Conservation (phyloP, 1,140 invertebrate species). For the Paramacrobiotus metropolitanus region DNA sequence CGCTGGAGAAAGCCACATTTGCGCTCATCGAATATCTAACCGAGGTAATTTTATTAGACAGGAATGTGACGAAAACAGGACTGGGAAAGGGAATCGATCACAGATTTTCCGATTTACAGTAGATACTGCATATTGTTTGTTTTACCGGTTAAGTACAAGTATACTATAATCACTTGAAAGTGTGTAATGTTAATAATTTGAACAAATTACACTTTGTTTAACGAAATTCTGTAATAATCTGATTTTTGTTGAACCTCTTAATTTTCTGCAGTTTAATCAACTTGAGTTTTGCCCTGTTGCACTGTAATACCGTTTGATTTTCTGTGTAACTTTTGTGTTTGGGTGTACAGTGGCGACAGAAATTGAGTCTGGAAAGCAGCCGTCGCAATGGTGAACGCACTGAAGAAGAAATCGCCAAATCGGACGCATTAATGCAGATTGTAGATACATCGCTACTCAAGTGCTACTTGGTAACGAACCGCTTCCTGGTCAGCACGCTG, state of each 20-base stretch:
- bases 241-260: no score
- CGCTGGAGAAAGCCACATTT: slow-evolving; percentile 61
- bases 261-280: no score
- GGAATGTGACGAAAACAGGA: not conserved
- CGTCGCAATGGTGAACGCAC: slow-evolving; percentile 11
- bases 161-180: no score
- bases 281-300: no score
- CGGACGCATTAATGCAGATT: slow-evolving; percentile 37
- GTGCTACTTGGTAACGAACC: slow-evolving; percentile 87
- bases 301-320: no score
- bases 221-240: no score
- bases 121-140: no score
- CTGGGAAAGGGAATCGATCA: no score
- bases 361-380: slow-evolving; percentile 24
- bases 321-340: no score
- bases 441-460: slow-evolving; percentile 88
- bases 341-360: slow-evolving; percentile 19
- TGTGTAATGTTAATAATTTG: no score
- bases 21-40: slow-evolving; percentile 71
- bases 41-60: slow-evolving; percentile 31
- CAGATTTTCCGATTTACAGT: no score
- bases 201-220: no score
- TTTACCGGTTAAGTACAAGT: not conserved
- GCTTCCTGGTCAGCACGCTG: slow-evolving; percentile 67
- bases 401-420: not conserved